These are phyloP conservation scores for Oscheius onirici DNA, from an alignment of 2,888 invertebrate species.

Conservation along the genomic window DNA sequence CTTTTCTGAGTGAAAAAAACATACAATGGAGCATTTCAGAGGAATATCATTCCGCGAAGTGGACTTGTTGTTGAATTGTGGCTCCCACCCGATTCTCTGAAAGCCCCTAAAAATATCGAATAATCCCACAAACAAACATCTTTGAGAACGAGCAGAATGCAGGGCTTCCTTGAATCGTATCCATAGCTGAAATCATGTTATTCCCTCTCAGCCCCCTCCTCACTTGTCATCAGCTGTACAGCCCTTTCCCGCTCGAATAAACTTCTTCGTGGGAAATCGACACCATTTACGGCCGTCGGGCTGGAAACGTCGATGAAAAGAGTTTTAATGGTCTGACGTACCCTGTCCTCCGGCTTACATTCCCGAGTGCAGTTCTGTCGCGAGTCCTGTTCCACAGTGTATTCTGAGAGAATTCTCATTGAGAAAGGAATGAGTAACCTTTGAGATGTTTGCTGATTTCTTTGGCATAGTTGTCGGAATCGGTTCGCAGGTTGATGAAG, in stretches of 20 bases:
- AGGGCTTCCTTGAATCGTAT: not conserved
- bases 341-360: slow-evolving; percentile 5
- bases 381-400: slow-evolving; percentile 10
- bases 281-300: slow-evolving; percentile 5
- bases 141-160: slow-evolving; percentile 4
- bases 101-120: not conserved
- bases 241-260: slow-evolving; percentile 22
- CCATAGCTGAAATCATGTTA: slow-evolving; percentile 9
- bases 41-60: not conserved
- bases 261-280: slow-evolving; percentile 19
- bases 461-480: not conserved
- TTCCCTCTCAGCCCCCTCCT: not conserved
- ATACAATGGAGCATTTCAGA: slow-evolving; percentile 11
- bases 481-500: not conserved
- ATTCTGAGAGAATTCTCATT: not conserved
- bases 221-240: slow-evolving; percentile 18
- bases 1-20: not conserved
- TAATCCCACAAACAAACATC: not conserved
- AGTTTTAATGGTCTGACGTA: not conserved
- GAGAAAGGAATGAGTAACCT: not conserved
- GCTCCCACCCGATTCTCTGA: slow-evolving; percentile 16
- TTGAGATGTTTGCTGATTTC: not conserved
- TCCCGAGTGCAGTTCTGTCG: slow-evolving; percentile 1
- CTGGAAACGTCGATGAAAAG: not conserved
- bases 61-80: not conserved